These are phyloP conservation scores for Spilarctia lutea DNA, from an alignment of 2,888 invertebrate species.

Conservation along the genomic window DNA sequence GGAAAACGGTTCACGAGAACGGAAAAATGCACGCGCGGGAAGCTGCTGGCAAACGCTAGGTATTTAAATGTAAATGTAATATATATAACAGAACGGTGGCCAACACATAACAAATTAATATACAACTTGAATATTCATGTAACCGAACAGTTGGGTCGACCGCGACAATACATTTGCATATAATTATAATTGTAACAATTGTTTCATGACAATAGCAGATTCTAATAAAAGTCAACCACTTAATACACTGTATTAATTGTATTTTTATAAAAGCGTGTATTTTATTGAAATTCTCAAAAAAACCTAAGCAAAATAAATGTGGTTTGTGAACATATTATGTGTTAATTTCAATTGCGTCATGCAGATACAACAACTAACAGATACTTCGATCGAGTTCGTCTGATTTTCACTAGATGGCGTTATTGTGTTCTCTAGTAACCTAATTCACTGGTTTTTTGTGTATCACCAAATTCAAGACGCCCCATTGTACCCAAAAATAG, in stretches of 20 bases:
- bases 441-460: neutral
- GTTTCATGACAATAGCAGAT: conserved; percentile 42
- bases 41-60: neutral
- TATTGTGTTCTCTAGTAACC: neutral
- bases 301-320: neutral
- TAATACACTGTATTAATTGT: neutral
- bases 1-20: neutral
- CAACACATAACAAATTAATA: conserved; percentile 48
- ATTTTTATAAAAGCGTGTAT: neutral
- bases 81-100: conserved; percentile 1
- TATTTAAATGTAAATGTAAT: neutral
- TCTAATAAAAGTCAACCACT: conserved; percentile 10
- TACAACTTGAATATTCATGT: conserved; percentile 52
- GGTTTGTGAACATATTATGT: neutral
- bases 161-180: conserved; percentile 49
- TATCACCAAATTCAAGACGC: too few species aligned
- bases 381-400: neutral
- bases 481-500: too few species aligned
- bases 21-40: neutral
- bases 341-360: neutral
- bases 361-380: neutral
- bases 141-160: conserved; percentile 9
- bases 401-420: neutral
- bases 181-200: conserved; percentile 53
- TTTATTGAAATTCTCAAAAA: neutral